These are phyloP conservation scores for Cichlasoma orientale DNA, from an alignment of 2,797 vertebrate species.

Conservation along the genomic window DNA sequence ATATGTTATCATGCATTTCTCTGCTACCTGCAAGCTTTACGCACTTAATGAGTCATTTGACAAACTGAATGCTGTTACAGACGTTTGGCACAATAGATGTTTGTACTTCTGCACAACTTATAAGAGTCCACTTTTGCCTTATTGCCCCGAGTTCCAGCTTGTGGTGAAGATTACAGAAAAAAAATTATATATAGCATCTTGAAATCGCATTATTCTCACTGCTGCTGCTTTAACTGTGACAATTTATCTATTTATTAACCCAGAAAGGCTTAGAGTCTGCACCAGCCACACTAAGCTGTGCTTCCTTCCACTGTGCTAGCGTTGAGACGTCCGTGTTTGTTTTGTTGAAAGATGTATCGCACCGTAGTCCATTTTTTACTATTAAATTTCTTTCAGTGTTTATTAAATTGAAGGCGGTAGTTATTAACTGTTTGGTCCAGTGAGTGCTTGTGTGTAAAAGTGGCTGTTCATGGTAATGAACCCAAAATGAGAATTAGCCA, in stretches of 20 bases:
- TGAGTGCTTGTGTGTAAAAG: background rate
- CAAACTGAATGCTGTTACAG: constrained; percentile 14
- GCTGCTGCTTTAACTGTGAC: constrained; percentile 55
- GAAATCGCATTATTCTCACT: constrained; percentile 67
- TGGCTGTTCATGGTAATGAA: background rate
- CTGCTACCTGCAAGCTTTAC: background rate
- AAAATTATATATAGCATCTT: constrained; percentile 55
- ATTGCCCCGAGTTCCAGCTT: constrained; percentile 28
- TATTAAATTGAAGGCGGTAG: background rate
- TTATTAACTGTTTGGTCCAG: background rate
- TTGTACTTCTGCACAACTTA: constrained; percentile 3
- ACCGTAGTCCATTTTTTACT: background rate
- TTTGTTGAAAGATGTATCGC: constrained; percentile 20
- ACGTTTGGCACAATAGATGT: constrained; percentile 24
- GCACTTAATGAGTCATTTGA: constrained; percentile 10
- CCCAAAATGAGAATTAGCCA: background rate
- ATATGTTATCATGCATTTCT: constrained; percentile 9
- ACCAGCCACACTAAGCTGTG: constrained; percentile 60
- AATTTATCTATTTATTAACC: constrained; percentile 75
- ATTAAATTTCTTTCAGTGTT: background rate
- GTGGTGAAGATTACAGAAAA: constrained; percentile 54
- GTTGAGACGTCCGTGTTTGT: constrained; percentile 22
- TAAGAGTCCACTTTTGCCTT: constrained; percentile 25
- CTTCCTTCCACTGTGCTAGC: constrained; percentile 29
- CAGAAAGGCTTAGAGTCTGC: constrained; percentile 63